phyloP scores from a whole-genome alignment of 1,140 invertebrate species.

The Atopsyche davidsoni region DNA sequence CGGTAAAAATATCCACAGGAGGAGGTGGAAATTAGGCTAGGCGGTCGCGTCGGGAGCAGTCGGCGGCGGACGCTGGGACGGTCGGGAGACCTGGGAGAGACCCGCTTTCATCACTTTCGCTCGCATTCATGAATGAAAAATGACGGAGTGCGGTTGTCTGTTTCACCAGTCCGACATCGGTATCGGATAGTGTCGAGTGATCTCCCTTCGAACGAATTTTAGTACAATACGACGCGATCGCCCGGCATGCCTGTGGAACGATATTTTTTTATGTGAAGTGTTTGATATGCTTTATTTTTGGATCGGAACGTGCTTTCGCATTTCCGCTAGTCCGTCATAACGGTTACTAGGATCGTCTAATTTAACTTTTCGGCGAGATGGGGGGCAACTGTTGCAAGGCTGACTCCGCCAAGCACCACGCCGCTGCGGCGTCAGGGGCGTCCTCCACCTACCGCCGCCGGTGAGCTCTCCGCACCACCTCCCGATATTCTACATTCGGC shows the following conservation, averaged over 20 bases:
- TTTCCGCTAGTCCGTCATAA: background rate
- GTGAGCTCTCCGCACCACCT: background rate
- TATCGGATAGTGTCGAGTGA: background rate
- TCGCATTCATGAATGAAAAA: slow-evolving; percentile 1
- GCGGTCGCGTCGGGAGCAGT: background rate
- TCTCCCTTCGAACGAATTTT: background rate
- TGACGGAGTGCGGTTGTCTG: background rate
- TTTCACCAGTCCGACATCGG: background rate
- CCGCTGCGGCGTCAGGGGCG: slow-evolving; percentile 12
- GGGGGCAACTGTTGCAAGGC: slow-evolving; percentile 28
- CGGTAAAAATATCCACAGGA: slow-evolving; percentile 10
- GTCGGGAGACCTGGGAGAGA: background rate
- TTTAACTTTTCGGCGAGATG: slow-evolving; percentile 8
- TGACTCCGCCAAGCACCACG: slow-evolving; percentile 20
- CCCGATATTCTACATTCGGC: no score
- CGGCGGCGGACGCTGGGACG: background rate
- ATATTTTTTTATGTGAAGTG: slow-evolving; percentile 10
- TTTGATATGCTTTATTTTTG: slow-evolving; percentile 11
- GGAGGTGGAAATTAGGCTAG: slow-evolving; percentile 9
- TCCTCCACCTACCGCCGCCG: slow-evolving; percentile 17
- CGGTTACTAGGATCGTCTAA: background rate
- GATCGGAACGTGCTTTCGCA: background rate
- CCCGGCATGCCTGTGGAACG: background rate
- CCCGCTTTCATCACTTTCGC: background rate
- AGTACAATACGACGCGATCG: background rate